Conservation (phyloP, 2,888 invertebrate genomes). For the Lochmaea capreae region DNA sequence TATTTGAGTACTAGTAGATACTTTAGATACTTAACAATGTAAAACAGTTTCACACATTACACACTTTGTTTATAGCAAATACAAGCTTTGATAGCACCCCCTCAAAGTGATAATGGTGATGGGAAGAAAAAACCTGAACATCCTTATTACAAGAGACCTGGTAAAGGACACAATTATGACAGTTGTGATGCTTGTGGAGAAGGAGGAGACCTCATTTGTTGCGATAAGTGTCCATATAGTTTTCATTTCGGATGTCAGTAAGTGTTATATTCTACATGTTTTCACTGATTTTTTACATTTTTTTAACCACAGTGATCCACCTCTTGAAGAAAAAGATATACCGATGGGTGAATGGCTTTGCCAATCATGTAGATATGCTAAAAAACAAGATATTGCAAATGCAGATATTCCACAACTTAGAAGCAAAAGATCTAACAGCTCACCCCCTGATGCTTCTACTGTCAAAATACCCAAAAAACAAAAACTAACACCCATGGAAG, state of each 20-base stretch:
- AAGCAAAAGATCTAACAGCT: constrained; percentile 58
- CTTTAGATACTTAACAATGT: constrained; percentile 3
- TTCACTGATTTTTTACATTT: not conserved
- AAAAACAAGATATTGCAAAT: constrained; percentile 33
- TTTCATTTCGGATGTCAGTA: constrained; percentile 97
- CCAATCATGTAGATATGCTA: constrained; percentile 76
- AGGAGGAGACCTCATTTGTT: constrained; percentile 95
- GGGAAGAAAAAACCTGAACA: constrained; percentile 74
- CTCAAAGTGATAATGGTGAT: constrained; percentile 77
- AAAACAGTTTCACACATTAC: not conserved
- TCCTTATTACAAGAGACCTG: constrained; percentile 86
- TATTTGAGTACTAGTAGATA: not conserved
- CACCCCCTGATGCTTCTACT: constrained; percentile 47
- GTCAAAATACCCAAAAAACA: constrained; percentile 62
- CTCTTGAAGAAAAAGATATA: constrained; percentile 88
- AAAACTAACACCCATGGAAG: constrained; percentile 76
- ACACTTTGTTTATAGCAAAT: constrained; percentile 76
- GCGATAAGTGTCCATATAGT: constrained; percentile 95
- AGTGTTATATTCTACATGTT: constrained; percentile 61
- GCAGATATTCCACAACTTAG: constrained; percentile 55
- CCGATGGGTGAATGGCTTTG: constrained; percentile 94
- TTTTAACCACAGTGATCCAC: constrained; percentile 80
- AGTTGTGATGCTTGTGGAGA: constrained; percentile 95
- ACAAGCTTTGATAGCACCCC: constrained; percentile 88
- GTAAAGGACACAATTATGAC: constrained; percentile 92